Evolutionary conservation across 2,113 vertebrate genomes (phyloP), one percentile per base, ranked within the genome.

Genomic region (Zootoca vivipara): DNA sequence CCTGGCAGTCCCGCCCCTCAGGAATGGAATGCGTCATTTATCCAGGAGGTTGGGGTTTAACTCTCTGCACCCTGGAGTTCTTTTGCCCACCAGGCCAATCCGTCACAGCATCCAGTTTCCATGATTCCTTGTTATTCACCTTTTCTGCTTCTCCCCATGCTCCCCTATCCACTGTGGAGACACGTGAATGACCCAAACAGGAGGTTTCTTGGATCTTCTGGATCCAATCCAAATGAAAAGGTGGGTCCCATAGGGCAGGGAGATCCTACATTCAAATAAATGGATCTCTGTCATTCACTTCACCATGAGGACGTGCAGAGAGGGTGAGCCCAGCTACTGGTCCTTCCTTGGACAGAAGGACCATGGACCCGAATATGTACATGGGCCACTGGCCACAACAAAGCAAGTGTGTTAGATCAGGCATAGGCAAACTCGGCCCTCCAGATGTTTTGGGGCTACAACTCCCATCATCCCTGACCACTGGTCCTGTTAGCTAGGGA

Each of bases 261-360:
- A 65, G 80, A 67, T 42, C 80, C 26, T 64, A 80, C 42, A 87
- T 67, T 30, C 72, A 88, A 33, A 83, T 18, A 81, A 72, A 87
- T 26, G 24, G 72, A 28, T 35, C 26, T 46, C 18, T 26, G 7
- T 8, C 20, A 13, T 12, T 24, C 18, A 73, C 22, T 82, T 87
- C 70, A 75, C 70, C 42, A 24, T 30, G 70, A 77, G 16, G 16
- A 15, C 65, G 16, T 77, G 42, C 8, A 74, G 22, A 35, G 7
- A 26, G 46, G 46, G 20, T 52, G 42, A 16, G 42, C 40, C 62
- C 30, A 18, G 15, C 38, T 72, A 9, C 64, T 78, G 42, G 22
- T 78, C 22, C 65, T 56, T 67, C 12, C 67, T 79, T 58, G n/a
- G 35, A 22, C 56, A 80, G 40, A 85, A 58, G 3, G 22, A 30